A percentile compares a stretch with the other conserved stretches of the same genome.
These are phyloP conservation scores for Scomberomorus guttatus DNA, from an alignment of 2,797 vertebrate genomes.

Conservation along the genomic window DNA sequence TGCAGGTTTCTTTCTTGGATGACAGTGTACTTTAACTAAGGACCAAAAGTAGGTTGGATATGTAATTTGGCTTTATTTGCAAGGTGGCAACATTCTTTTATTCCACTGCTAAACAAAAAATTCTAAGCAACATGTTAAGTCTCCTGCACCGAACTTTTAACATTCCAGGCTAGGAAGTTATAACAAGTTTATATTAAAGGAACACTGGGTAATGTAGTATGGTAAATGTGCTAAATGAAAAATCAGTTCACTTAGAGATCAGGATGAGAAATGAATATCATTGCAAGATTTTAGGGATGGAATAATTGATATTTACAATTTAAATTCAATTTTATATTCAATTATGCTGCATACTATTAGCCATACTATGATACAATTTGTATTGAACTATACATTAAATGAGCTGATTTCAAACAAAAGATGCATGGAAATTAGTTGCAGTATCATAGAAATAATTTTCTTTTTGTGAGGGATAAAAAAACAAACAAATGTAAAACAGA, in stretches of 20 bases:
- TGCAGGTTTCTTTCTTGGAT: background rate
- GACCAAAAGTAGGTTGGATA: too few species aligned
- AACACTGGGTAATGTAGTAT: too few species aligned
- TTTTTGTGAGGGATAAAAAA: background rate
- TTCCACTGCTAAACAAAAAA: background rate
- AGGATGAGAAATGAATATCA: too few species aligned
- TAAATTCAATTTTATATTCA: background rate
- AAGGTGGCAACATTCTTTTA: background rate
- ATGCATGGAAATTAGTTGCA: too few species aligned
- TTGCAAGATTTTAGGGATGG: too few species aligned
- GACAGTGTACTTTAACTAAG: constrained; percentile 8
- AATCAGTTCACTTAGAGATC: too few species aligned
- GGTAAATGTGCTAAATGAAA: too few species aligned
- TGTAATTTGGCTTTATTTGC: background rate
- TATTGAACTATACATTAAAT: background rate
- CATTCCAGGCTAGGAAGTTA: too few species aligned
- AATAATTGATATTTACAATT: too few species aligned
- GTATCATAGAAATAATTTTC: background rate
- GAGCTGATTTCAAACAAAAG: background rate
- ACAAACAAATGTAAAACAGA: background rate
- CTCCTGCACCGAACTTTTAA: too few species aligned
- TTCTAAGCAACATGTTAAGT: background rate
- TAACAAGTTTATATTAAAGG: too few species aligned
- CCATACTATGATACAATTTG: background rate
- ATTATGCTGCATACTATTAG: background rate